phyloP scores from a whole-genome alignment of 2,113 vertebrate species.

The Antechinus flavipes region DNA sequence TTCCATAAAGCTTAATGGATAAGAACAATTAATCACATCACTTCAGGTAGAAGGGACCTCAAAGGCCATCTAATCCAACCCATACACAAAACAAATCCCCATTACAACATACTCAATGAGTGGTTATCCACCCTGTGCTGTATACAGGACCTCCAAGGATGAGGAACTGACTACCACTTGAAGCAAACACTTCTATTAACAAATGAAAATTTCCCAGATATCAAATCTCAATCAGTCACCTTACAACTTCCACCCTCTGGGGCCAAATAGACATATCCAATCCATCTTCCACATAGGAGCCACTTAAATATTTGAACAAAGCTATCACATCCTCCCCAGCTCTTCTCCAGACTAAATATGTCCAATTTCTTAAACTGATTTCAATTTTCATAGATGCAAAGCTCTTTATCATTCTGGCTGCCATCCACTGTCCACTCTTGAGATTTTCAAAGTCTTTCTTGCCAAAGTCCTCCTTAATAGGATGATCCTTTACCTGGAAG shows the following conservation, averaged over 20 bases:
- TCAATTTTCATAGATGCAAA: not conserved
- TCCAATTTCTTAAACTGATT: not conserved
- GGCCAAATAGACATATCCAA: not conserved
- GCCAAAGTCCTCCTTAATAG: not conserved
- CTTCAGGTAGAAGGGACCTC: not conserved
- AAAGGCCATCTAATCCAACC: not conserved
- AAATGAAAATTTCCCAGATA: not conserved
- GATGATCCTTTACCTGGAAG: not conserved
- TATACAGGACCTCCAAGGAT: not conserved
- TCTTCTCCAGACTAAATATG: not conserved
- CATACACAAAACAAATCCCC: not conserved
- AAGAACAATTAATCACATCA: not conserved
- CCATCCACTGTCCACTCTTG: not conserved
- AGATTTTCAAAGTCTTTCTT: not conserved
- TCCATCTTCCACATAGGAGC: not conserved
- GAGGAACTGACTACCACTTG: not conserved
- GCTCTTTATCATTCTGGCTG: not conserved
- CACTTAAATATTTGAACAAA: not conserved
- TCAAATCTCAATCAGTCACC: not conserved
- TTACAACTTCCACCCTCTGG: not conserved
- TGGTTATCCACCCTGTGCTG: not conserved
- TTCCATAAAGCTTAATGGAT: constrained; percentile 16
- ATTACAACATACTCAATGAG: not conserved
- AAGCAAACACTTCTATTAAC: not conserved
- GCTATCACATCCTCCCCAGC: not conserved